Evolutionary conservation across 2,888 invertebrate species (phyloP).

Genomic region (Amphipyra berbera): DNA sequence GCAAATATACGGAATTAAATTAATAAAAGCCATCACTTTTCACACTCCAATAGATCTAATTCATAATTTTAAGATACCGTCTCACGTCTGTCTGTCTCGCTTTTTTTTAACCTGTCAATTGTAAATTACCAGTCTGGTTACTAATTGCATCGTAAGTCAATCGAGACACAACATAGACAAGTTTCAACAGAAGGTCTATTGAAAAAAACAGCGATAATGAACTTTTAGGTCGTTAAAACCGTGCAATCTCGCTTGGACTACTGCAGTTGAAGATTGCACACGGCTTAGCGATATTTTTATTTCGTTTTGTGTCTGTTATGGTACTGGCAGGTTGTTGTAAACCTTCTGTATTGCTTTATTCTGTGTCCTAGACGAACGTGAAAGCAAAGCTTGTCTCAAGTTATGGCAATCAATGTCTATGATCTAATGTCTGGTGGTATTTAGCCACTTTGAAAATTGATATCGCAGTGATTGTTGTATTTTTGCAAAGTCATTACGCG

Average conservation of each 20-base stretch:
- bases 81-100: slow-evolving; percentile 31
- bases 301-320: background rate
- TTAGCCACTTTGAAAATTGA: slow-evolving; percentile 63
- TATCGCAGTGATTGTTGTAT: slow-evolving; percentile 43
- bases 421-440: slow-evolving; percentile 68
- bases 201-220: background rate
- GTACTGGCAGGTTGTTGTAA: background rate
- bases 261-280: background rate
- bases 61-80: slow-evolving; percentile 34
- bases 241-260: background rate
- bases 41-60: slow-evolving; percentile 30
- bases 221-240: background rate
- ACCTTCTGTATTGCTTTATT: slow-evolving; percentile 18
- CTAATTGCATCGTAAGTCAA: slow-evolving; percentile 62
- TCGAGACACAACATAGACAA: slow-evolving; percentile 5
- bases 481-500: slow-evolving; percentile 23
- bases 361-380: slow-evolving; percentile 58
- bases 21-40: slow-evolving; percentile 21
- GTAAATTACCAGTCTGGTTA: slow-evolving; percentile 60
- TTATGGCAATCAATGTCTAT: slow-evolving; percentile 71
- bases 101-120: slow-evolving; percentile 54
- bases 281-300: background rate
- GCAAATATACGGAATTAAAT: slow-evolving; percentile 6
- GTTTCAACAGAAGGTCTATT: slow-evolving; percentile 21
- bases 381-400: slow-evolving; percentile 71